Evolutionary conservation across 1,140 invertebrate genomes (phyloP).

Genomic region (Saccostrea cuccullata): DNA sequence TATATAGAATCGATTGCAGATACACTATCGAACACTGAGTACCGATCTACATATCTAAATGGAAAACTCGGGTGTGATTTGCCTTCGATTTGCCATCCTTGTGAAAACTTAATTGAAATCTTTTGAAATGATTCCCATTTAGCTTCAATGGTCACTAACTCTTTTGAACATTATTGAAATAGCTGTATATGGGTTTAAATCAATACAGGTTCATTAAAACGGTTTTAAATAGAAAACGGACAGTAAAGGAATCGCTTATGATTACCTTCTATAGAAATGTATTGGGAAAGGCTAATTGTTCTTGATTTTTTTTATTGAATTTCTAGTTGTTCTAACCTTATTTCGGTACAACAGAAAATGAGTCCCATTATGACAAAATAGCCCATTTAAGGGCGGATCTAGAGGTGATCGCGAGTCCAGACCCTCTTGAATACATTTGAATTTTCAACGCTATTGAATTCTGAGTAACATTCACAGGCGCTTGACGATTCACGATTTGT

Average conservation of each 20-base stretch:
- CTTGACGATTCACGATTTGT: too few species aligned
- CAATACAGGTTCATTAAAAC: conserved; percentile 14
- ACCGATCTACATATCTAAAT: not conserved
- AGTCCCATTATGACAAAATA: too few species aligned
- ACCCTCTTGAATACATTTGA: too few species aligned
- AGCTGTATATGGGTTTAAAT: not conserved
- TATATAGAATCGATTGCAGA: not conserved
- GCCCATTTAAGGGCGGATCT: not conserved
- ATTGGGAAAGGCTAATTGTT: not conserved
- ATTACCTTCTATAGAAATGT: not conserved
- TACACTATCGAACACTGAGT: not conserved
- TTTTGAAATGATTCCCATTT: not conserved
- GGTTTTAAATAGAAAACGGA: not conserved
- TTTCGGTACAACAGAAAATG: too few species aligned
- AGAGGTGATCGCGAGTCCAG: not conserved
- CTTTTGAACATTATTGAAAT: not conserved
- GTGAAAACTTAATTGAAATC: conserved; percentile 11
- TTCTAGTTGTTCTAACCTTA: too few species aligned
- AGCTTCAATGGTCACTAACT: conserved; percentile 1
- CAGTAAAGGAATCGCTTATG: not conserved
- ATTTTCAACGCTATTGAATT: too few species aligned
- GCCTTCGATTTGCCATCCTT: conserved; percentile 28
- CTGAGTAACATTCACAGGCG: too few species aligned
- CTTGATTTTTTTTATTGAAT: not conserved
- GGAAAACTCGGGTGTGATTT: conserved; percentile 7